These are phyloP conservation scores for Boulengerochromis microlepis DNA, from an alignment of 2,113 vertebrate species.

Conservation along the genomic window DNA sequence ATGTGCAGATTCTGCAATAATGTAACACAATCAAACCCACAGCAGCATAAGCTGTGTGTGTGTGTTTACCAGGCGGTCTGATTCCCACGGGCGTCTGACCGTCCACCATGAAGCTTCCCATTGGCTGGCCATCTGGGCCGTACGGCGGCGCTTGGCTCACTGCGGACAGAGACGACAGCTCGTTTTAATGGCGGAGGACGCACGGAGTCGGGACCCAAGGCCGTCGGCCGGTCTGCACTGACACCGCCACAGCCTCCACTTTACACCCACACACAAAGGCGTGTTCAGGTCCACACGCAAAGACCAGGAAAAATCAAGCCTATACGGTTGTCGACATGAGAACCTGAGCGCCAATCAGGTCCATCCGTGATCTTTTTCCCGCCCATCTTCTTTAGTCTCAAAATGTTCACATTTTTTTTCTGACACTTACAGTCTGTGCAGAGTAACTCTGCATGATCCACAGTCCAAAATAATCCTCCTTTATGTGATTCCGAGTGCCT, in stretches of 20 bases:
- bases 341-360: background rate
- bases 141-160: conserved; percentile 93
- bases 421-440: background rate
- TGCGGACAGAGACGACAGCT: conserved; percentile 50
- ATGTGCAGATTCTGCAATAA: background rate
- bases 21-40: background rate
- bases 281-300: background rate
- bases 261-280: background rate
- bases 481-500: background rate
- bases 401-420: background rate
- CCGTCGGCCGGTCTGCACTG: background rate
- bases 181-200: background rate
- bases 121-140: conserved; percentile 89
- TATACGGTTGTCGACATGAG: background rate
- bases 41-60: background rate
- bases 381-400: background rate
- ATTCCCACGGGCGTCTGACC: conserved; percentile 95
- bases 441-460: background rate
- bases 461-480: background rate
- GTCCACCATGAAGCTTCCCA: conserved; percentile 95
- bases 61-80: conserved; percentile 83
- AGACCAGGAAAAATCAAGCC: background rate
- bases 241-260: background rate
- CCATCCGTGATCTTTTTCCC: background rate
- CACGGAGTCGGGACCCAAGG: background rate